phyloP scores from a whole-genome alignment of 2,888 invertebrate genomes.

The Morpho deidamia region DNA sequence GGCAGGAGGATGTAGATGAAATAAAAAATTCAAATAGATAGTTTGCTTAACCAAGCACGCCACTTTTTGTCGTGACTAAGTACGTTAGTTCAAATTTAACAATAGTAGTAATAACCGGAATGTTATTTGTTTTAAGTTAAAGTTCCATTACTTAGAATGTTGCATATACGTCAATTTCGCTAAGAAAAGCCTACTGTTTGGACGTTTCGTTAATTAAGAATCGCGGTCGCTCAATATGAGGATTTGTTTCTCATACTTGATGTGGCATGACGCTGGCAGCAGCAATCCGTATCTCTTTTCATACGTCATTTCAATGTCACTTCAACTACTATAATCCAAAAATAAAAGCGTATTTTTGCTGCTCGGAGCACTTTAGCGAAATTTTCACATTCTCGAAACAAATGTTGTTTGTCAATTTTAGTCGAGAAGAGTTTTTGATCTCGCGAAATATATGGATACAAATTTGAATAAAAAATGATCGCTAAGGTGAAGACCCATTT shows the following conservation, averaged over 20 bases:
- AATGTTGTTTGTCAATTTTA: constrained; percentile 11
- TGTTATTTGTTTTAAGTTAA: constrained; percentile 5
- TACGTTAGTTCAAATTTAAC: too few species aligned
- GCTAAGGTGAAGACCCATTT: neutral
- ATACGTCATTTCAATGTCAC: constrained; percentile 49
- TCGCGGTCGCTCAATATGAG: constrained; percentile 22
- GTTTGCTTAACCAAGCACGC: too few species aligned
- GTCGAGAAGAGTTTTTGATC: constrained; percentile 5
- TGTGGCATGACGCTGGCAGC: constrained; percentile 40
- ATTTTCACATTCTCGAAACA: constrained; percentile 6
- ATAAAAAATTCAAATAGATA: too few species aligned
- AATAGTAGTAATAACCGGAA: too few species aligned
- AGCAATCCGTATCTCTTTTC: constrained; percentile 34
- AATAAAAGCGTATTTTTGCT: constrained; percentile 21
- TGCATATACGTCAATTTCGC: constrained; percentile 20
- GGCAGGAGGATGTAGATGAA: too few species aligned
- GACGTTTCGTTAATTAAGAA: constrained; percentile 23
- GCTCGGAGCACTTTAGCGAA: constrained; percentile 4
- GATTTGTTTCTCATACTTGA: constrained; percentile 40
- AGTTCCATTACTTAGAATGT: constrained; percentile 2
- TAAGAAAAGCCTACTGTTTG: constrained; percentile 19
- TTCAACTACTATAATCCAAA: constrained; percentile 35
- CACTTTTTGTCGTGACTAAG: too few species aligned
- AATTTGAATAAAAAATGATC: constrained; percentile 3
- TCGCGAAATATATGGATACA: constrained; percentile 2